Base-by-base conservation (phyloP, 2,113 vertebrate species). In the Festucalex cinctus region DNA sequence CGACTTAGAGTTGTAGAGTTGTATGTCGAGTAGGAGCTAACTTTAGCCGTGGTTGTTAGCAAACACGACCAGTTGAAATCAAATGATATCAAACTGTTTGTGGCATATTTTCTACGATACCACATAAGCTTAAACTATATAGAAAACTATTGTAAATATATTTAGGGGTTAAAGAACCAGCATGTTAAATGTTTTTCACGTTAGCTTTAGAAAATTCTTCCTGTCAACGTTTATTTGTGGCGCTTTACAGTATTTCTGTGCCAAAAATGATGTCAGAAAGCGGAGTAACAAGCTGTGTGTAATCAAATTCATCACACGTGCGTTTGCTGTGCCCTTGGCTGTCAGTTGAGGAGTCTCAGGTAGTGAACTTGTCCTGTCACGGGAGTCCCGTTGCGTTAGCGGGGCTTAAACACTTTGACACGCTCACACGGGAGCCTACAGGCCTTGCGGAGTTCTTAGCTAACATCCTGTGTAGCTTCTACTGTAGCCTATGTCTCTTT, bases 321-420 rank as follows among this genome's bases (percentile, higher is more conserved):
- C n/a, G 59, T 58, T n/a, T 62, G 13, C 36, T 68, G 69, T 75
- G 65, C 69, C 70, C 69, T 83, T 64, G 63, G 66, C 82, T 81
- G 72, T 73, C 78, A 74, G 63, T 73, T 79, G 63, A 69, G 57
- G 20, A 49, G 61, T 71, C 63, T 32, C 36, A 43, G 44, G 81
- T 68, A 39, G 63, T 70, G 69, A 71, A 67, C 65, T 65, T 61
- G 73, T 71, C 68, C 66, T 72, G 70, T 83, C 78, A 69, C 41
- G 5, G 71, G 41, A 61, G 39, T 75, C 73, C 61, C 56, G 43
- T 69, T 43, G 63, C 68, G 65, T 75, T 63, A 68, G 51, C 66
- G 59, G 65, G 54, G 28, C 74, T 75, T 77, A 82, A 56, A 46
- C 64, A 51, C 58, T 70, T 39, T 78, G 80, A 80, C 74, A 62